Conservation (phyloP, 2,888 invertebrate species). For the Vesta saturnalis region DNA sequence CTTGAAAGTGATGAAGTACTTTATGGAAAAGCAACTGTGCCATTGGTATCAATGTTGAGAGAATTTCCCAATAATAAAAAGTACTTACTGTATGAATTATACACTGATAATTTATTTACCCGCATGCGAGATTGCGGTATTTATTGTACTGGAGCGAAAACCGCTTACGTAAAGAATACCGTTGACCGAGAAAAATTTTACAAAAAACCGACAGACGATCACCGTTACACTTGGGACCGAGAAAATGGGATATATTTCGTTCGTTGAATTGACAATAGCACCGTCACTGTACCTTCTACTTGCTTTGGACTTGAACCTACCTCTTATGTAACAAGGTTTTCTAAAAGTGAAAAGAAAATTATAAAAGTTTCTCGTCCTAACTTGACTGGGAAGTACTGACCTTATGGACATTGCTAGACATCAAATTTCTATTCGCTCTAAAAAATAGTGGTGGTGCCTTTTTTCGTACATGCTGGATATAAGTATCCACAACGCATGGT, state of each 20-base stretch:
- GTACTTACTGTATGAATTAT: neutral
- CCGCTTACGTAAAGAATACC: neutral
- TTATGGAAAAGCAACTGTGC: conserved; percentile 17
- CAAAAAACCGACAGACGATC: neutral
- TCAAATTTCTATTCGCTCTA: neutral
- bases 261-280: conserved; percentile 2
- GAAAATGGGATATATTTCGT: neutral
- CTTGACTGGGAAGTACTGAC: neutral
- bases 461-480: neutral
- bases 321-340: neutral
- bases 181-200: neutral
- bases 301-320: neutral
- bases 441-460: conserved; percentile 11
- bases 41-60: conserved; percentile 5
- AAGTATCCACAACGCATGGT: neutral
- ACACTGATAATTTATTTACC: too few relatives aligned
- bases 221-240: neutral
- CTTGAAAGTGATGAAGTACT: conserved; percentile 17
- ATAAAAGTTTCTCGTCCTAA: too few relatives aligned
- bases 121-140: neutral
- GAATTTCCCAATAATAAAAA: neutral
- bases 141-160: neutral
- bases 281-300: neutral
- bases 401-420: neutral
- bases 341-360: neutral